Base-by-base conservation (phyloP, 2,888 invertebrate species). In the Pammene fasciana region DNA sequence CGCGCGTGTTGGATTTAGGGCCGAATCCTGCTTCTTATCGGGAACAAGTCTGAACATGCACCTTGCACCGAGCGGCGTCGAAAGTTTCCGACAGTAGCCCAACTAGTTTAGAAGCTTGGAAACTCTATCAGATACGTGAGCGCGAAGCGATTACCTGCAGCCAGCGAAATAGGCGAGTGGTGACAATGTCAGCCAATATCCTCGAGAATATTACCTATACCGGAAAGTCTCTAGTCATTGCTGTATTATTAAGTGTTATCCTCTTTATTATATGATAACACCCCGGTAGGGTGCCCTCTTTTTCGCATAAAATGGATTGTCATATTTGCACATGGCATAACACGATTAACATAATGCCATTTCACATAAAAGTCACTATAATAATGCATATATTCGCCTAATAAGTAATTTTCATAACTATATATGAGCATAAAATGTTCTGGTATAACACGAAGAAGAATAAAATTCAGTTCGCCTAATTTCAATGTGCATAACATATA, bases 71-170 rank as follows among this genome's bases (percentile, higher is more conserved):
- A 82, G 79, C 83, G 82, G 78, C 81, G 82, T 83, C 80, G 80
- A 80, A 91, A 91, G 84, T 90, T 91, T 86, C 84, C 83, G 82
- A 88, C 89, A 88, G 86, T 86, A 85, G 84, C 79, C 84, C 87
- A 91, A 90, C 90, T 90, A 90, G 91, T 91, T 92, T 86, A 84
- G 87, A 85, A 91, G 90, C 88, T 89, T 83, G 82, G 84, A 86
- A 92, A 92, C 91, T 92, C 87, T 80, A 90, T 89, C 90, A 90
- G 89, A 88, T 88, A 90, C 89, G 89, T 90, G 90, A 87, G 87
- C 83, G 76, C 75, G 78, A 78, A 82, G 84, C 86, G 90, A 89
- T 89, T 89, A 90, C 86, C 85, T 85, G 79, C 72, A 78, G 75
- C 74, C 74, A 74, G 74, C 75, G 75, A 76, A 75, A 78, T 62